Evolutionary conservation across 1,140 invertebrate genomes (phyloP).

Genomic region (Ceratina japonica): DNA sequence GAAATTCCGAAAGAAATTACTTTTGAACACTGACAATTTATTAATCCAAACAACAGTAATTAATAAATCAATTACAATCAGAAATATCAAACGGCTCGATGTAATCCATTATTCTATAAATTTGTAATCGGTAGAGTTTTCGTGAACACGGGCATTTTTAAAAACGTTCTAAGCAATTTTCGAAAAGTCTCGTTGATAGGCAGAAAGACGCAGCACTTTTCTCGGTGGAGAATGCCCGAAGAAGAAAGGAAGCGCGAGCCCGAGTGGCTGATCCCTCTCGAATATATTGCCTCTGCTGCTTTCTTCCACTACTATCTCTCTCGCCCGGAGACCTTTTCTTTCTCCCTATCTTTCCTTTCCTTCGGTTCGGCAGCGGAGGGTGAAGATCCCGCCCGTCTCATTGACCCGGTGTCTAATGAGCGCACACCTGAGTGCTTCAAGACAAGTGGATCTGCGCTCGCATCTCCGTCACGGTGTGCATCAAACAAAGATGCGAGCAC

Average conservation of each 20-base stretch:
- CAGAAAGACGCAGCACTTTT: conserved; percentile 20
- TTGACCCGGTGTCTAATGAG: conserved; percentile 75
- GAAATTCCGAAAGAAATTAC: neutral
- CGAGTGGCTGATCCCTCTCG: conserved; percentile 47
- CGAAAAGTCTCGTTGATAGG: neutral
- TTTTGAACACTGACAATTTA: too few relatives aligned
- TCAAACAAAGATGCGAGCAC: conserved; percentile 8
- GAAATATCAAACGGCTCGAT: too few relatives aligned
- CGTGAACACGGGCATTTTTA: too few relatives aligned
- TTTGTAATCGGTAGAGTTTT: too few relatives aligned
- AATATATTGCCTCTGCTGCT: conserved; percentile 3
- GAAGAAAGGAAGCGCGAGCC: neutral
- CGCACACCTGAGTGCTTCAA: conserved; percentile 66
- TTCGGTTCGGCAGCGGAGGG: conserved; percentile 33
- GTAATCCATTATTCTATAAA: too few relatives aligned
- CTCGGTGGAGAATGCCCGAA: neutral
- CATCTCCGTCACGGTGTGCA: conserved; percentile 46
- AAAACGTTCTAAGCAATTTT: neutral
- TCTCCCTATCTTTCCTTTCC: conserved; percentile 22
- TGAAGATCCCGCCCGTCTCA: conserved; percentile 63
- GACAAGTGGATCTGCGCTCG: conserved; percentile 71
- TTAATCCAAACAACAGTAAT: too few relatives aligned
- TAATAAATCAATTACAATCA: too few relatives aligned
- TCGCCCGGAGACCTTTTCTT: conserved; percentile 48
- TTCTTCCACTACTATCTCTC: conserved; percentile 28